These are phyloP conservation scores for Alligator mississippiensis DNA, from an alignment of 2,113 vertebrate species.

Conservation along the genomic window DNA sequence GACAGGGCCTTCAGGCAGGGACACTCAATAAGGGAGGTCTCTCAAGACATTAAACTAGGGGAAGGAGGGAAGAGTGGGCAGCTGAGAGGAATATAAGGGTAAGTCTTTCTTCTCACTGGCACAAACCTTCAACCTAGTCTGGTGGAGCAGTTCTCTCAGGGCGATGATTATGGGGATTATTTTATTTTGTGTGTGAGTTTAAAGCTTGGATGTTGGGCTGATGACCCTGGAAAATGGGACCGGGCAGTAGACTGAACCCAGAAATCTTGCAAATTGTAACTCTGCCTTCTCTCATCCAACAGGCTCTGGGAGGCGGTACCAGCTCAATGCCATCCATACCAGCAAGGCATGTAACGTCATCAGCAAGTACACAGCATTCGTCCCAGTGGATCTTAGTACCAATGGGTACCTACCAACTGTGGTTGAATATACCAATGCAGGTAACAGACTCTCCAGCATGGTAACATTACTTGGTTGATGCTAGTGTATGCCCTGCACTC, in stretches of 20 bases:
- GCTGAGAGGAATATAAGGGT: neutral
- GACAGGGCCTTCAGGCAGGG: neutral
- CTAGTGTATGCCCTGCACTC: neutral
- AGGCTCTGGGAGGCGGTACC: constrained; percentile 90
- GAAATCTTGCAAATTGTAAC: rapidly evolving
- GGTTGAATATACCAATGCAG: constrained; percentile 83
- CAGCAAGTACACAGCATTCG: constrained; percentile 92
- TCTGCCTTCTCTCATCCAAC: neutral
- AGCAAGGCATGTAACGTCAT: constrained; percentile 94
- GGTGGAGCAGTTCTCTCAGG: neutral
- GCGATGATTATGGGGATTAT: neutral
- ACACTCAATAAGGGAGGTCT: neutral
- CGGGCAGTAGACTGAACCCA: rapidly evolving
- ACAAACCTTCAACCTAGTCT: neutral
- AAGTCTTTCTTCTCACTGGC: neutral
- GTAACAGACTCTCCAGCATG: constrained; percentile 55
- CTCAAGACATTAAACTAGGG: neutral
- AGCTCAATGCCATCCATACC: constrained; percentile 88
- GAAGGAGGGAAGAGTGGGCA: neutral
- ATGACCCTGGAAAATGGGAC: neutral
- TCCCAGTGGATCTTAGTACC: constrained; percentile 90
- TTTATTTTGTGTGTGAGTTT: neutral
- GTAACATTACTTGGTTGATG: neutral
- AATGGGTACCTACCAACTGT: constrained; percentile 86
- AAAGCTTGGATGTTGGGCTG: neutral